phyloP scores from a whole-genome alignment of 2,797 vertebrate genomes.

The Selene dorsalis region DNA sequence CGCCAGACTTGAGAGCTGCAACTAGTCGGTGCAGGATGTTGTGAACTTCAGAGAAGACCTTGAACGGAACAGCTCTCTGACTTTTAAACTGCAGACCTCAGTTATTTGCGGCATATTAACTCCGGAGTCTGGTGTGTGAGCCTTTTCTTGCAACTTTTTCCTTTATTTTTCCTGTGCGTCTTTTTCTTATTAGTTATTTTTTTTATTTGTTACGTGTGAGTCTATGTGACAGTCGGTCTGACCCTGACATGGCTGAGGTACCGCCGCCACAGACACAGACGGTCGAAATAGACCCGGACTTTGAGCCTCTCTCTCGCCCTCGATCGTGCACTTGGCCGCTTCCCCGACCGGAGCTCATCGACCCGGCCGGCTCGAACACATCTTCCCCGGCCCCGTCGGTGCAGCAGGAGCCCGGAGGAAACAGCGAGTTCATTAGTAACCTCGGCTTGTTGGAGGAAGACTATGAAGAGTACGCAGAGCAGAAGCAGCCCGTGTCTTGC shows the following conservation, averaged over 20 bases:
- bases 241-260: constrained; percentile 85
- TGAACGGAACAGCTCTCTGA: background rate
- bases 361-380: constrained; percentile 88
- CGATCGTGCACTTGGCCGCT: constrained; percentile 98
- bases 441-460: constrained; percentile 91
- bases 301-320: constrained; percentile 93
- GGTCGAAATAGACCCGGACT: constrained; percentile 95
- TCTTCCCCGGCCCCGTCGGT: constrained; percentile 89
- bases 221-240: constrained; percentile 39
- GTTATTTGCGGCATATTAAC: background rate
- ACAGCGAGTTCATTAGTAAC: constrained; percentile 88
- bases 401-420: constrained; percentile 83
- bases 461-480: constrained; percentile 82
- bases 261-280: constrained; percentile 80
- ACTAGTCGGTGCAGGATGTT: constrained; percentile 49
- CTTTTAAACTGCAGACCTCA: background rate
- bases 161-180: background rate
- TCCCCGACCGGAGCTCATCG: constrained; percentile 89
- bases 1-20: constrained; percentile 65
- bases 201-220: constrained; percentile 15
- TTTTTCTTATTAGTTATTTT: background rate
- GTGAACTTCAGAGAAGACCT: constrained; percentile 49
- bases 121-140: background rate
- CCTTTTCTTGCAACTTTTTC: constrained; percentile 1
- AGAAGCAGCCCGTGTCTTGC: constrained; percentile 77